Evolutionary conservation across 2,888 invertebrate species (phyloP), one percentile per base, ranked within the genome.

Genomic region (Cheilosia urbana): DNA sequence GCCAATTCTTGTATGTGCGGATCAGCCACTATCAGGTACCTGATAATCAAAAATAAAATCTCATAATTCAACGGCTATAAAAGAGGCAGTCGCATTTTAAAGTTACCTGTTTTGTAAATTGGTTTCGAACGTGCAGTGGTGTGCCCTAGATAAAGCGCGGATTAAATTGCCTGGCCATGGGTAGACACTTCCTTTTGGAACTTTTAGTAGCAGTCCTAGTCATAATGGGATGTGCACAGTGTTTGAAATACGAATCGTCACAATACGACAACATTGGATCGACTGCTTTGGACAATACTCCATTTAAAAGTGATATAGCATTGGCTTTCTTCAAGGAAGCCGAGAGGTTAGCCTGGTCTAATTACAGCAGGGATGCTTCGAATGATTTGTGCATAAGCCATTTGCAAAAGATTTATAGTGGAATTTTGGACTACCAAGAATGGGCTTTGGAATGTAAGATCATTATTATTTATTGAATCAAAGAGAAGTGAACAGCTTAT

Each of bases 401-500:
- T 87, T 77, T 91, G 45, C 65, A 80, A 3, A 88, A 89, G 4
- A 90, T 91, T 40, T 88, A 87, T 7, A 82, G 85, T 1, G 90
- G 90, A 47, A 87, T 91, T 57, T 37, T 76, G 30, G 88, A 90
- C 34, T 88, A 88, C 77, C 88, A 91, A 80, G 90, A 91, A 88
- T 91, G 92, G 91, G 91, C 91, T 11, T 87, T 91, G 66, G 89
- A 91, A 88, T 91, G 91, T 92, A 89, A 91, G 91, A 62, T 17
- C 17, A 55, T 30, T 47, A 4, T 30, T 40, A 30, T 24, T n/a
- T 58, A 34, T 45, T 19, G 9, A 21, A 11, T 55, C 19, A 17
- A 66, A 49, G 66, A 66, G n/a, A 65, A 57, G 65, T 57, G 47
- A 45, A 47, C 21, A 34, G 2, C 11, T 11, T 2, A 2, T 37